Conservation (phyloP, 2,797 vertebrate species). For the Anniella stebbinsi region DNA sequence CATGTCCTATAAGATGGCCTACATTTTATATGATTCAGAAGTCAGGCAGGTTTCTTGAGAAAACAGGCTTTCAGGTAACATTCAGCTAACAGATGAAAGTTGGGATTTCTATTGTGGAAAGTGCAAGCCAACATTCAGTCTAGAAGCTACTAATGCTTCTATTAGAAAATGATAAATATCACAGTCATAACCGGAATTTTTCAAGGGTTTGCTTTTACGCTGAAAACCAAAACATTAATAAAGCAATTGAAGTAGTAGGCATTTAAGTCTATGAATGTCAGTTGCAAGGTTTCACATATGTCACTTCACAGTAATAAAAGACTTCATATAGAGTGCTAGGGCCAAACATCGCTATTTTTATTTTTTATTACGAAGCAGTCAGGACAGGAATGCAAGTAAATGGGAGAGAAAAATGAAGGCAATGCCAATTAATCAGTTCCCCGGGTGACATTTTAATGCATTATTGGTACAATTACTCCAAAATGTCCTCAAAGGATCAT, state of each 20-base stretch:
- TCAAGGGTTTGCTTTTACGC: conserved; percentile 62
- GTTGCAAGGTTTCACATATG: conserved; percentile 71
- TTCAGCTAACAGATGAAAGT: conserved; percentile 52
- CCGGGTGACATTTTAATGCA: conserved; percentile 83
- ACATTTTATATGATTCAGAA: background rate
- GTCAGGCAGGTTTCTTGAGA: conserved; percentile 23
- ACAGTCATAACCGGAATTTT: conserved; percentile 64
- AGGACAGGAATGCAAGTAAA: conserved; percentile 70
- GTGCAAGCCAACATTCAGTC: conserved; percentile 53
- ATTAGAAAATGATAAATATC: conserved; percentile 73
- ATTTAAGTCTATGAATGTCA: conserved; percentile 77
- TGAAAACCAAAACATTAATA: conserved; percentile 77
- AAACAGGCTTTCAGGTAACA: conserved; percentile 27
- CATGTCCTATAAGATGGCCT: conserved; percentile 9
- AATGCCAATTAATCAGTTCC: conserved; percentile 85
- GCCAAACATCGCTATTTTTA: conserved; percentile 61
- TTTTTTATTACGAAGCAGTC: conserved; percentile 63
- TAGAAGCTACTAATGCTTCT: conserved; percentile 51
- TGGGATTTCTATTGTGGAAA: conserved; percentile 34
- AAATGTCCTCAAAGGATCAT: conserved; percentile 78
- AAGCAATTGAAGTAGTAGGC: conserved; percentile 69
- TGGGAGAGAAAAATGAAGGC: conserved; percentile 77
- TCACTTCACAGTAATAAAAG: conserved; percentile 73
- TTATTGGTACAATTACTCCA: conserved; percentile 84
- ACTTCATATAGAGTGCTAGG: conserved; percentile 59